A percentile compares a stretch with the other conserved stretches of the same genome.
phyloP scores from a whole-genome alignment of 2,113 vertebrate genomes.

The Petromus typicus region DNA sequence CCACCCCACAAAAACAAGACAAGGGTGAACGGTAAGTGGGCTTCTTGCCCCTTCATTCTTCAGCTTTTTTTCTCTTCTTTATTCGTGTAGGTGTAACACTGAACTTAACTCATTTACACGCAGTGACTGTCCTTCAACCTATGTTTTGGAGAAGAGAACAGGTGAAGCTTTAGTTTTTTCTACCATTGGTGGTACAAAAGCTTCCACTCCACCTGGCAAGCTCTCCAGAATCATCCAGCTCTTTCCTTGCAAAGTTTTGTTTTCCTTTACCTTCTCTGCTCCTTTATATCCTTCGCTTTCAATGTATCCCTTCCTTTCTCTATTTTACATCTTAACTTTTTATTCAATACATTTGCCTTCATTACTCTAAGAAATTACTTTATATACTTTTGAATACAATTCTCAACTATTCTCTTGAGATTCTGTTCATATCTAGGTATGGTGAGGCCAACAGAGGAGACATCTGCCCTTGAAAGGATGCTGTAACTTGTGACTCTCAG shows the following conservation, averaged over 20 bases:
- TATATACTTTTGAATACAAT: not conserved
- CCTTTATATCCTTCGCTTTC: constrained; percentile 19
- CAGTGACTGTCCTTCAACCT: not conserved
- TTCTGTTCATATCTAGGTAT: not conserved
- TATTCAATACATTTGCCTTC: not conserved
- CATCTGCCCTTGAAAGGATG: not conserved
- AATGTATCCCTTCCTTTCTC: not conserved
- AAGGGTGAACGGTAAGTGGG: not conserved
- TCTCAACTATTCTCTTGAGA: not conserved
- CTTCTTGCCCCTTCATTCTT: not conserved
- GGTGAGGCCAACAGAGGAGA: not conserved
- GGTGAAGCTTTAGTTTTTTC: not conserved
- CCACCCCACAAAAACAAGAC: not conserved
- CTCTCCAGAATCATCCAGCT: not conserved
- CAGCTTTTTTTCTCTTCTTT: not conserved
- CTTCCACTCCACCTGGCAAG: not conserved
- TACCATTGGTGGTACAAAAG: not conserved
- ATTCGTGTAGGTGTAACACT: not conserved
- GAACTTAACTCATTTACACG: not conserved
- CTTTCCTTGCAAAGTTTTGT: not conserved
- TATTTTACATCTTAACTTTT: not conserved
- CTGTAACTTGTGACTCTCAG: not conserved
- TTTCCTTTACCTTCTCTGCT: constrained; percentile 6
- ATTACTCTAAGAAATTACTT: not conserved
- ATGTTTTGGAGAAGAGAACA: not conserved